These are phyloP conservation scores for Napeogenes inachia DNA, from an alignment of 2,888 invertebrate genomes.

Conservation along the genomic window DNA sequence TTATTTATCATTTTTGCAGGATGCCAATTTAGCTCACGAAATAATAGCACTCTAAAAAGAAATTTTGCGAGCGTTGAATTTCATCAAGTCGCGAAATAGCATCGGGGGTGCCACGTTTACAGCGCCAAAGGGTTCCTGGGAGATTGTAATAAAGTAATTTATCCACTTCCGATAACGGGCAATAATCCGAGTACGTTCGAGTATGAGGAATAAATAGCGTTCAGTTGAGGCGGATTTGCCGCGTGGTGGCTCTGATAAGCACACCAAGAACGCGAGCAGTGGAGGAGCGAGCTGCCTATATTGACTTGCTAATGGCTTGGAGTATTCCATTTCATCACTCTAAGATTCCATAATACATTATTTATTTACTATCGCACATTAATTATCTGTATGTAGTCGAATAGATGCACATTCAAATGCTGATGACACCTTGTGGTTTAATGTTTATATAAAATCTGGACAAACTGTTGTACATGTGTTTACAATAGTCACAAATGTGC, in stretches of 20 bases:
- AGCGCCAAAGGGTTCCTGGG: slow-evolving; percentile 50
- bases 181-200: slow-evolving; percentile 57
- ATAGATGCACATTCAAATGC: background rate
- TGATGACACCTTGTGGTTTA: slow-evolving; percentile 20
- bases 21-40: slow-evolving; percentile 42
- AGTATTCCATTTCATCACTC: slow-evolving; percentile 7
- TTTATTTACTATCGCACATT: background rate
- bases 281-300: slow-evolving; percentile 25
- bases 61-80: slow-evolving; percentile 52
- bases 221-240: slow-evolving; percentile 36
- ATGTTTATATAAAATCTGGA: slow-evolving; percentile 25
- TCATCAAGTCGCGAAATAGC: slow-evolving; percentile 59
- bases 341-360: slow-evolving; percentile 8
- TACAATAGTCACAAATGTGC: slow-evolving; percentile 30
- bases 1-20: slow-evolving; percentile 44
- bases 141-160: slow-evolving; percentile 72
- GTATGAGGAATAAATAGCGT: slow-evolving; percentile 54
- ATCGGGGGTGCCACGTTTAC: slow-evolving; percentile 43
- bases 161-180: slow-evolving; percentile 70
- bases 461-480: slow-evolving; percentile 25
- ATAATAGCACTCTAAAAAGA: slow-evolving; percentile 60
- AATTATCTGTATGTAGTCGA: background rate
- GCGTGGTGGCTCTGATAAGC: slow-evolving; percentile 40
- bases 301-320: slow-evolving; percentile 29
- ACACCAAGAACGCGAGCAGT: slow-evolving; percentile 23